phyloP scores from a whole-genome alignment of 2,888 invertebrate species.

The Acrobasis consociella region DNA sequence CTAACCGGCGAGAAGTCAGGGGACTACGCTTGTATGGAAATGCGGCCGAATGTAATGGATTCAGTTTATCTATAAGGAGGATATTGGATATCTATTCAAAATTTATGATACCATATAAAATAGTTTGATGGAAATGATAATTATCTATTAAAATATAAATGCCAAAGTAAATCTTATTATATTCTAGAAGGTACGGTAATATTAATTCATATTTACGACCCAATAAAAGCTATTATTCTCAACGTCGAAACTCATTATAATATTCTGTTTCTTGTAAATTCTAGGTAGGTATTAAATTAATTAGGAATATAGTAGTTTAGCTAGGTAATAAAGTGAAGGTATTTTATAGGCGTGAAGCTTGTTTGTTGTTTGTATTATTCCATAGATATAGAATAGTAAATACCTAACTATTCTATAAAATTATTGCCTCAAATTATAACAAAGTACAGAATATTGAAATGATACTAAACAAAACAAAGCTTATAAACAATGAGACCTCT shows the following conservation, averaged over 20 bases:
- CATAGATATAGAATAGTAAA: not conserved
- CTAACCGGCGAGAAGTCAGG: no score
- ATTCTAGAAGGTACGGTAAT: not conserved
- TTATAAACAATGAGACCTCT: no score
- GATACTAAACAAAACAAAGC: no score
- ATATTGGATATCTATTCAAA: not conserved
- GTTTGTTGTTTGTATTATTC: not conserved
- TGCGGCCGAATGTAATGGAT: no score
- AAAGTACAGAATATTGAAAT: no score
- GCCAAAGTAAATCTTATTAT: not conserved
- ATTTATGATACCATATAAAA: not conserved
- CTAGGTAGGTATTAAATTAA: conserved; percentile 1
- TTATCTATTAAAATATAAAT: not conserved
- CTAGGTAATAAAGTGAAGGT: not conserved
- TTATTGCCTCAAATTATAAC: no score
- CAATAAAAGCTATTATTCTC: not conserved
- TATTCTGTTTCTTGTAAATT: not conserved
- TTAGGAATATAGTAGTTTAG: not conserved
- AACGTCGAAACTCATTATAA: not conserved
- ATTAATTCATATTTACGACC: not conserved
- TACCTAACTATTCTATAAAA: not conserved
- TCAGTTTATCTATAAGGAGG: not conserved
- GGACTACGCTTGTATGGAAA: no score
- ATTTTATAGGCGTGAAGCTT: not conserved
- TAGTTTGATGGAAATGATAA: not conserved